Base-by-base conservation (phyloP, 2,113 vertebrate genomes). In the Agapornis roseicollis region DNA sequence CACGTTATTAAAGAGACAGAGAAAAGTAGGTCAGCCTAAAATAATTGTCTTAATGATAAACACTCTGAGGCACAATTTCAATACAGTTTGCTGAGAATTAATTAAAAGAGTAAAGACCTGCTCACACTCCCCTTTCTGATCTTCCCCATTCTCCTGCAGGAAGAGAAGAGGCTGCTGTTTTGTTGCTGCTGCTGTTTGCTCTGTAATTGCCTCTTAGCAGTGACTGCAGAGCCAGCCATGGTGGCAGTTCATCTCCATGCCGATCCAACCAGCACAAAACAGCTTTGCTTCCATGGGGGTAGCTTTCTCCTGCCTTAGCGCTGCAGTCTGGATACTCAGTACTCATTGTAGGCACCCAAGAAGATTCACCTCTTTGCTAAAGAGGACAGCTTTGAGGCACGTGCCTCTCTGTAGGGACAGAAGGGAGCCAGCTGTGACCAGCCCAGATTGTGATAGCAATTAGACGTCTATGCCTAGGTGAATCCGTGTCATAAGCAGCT, bases 21-120 rank as follows among this genome's bases (percentile, higher is more conserved):
- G 81, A 42, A 96, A 97, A 97, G 96, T 94, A 97, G 96, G 96
- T 93, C 96, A 97, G 94, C 63, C 94, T 89, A 80, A 72, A 89
- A 95, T 96, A 94, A 96, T 96, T 94, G 92, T 90, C 89, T 55
- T 88, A 87, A 94, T 80, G 93, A 95, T 94, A 94, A 96, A 95
- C 88, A 96, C 58, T 65, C 58, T 5, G 66, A 60, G 37, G 88
- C 85, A 44, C 85, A 39, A 37, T 85, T 95, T 91, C 84, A 65
- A 10, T 56, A 9, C 37, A 58, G 70, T 88, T 92, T 83, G 69
- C 52, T 73, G 74, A 39, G 86, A 91, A 95, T 93, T 88, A 94
- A 91, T 90, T 88, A 79, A 50, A 56, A 69, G 78, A 86, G 79
- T 47, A 86, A 94, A 89, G 86, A 81, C 14, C 80, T 55, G 85